A percentile compares a stretch with the other conserved stretches of the same genome.
These are phyloP conservation scores for Pipra filicauda DNA, from an alignment of 2,113 vertebrate genomes.

Conservation along the genomic window DNA sequence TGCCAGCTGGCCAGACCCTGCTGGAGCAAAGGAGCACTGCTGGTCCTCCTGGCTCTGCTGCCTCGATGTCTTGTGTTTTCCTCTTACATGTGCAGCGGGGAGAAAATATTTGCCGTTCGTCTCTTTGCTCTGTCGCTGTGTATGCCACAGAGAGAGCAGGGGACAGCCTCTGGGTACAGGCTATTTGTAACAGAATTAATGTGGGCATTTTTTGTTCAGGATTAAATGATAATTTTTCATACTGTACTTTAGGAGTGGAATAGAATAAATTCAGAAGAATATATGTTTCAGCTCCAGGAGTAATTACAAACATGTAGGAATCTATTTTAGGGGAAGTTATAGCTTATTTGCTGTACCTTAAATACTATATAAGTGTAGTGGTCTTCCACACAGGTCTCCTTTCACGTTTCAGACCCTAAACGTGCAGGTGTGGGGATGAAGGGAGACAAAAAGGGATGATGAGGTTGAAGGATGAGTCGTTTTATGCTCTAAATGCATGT, in stretches of 20 bases:
- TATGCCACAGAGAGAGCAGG: rapidly evolving
- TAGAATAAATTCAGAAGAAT: background rate
- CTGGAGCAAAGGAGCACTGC: background rate
- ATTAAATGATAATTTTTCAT: background rate
- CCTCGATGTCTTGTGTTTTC: rapidly evolving
- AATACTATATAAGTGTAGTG: background rate
- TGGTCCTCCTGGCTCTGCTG: background rate
- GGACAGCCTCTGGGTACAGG: background rate
- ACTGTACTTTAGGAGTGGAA: background rate
- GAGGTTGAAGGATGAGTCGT: background rate
- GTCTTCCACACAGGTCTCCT: background rate
- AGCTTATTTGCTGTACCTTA: background rate
- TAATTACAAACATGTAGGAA: background rate
- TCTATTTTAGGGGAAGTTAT: background rate
- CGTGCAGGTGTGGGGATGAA: background rate
- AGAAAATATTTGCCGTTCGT: rapidly evolving
- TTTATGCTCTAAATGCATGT: background rate
- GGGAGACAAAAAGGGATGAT: background rate
- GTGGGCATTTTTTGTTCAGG: rapidly evolving
- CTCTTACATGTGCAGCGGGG: background rate
- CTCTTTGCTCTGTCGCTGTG: background rate
- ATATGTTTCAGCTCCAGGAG: background rate
- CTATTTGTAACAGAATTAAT: background rate
- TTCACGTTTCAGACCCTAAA: background rate
- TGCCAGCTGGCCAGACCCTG: background rate